These are phyloP conservation scores for Nettapus auritus DNA, from an alignment of 2,113 vertebrate genomes.

Conservation along the genomic window DNA sequence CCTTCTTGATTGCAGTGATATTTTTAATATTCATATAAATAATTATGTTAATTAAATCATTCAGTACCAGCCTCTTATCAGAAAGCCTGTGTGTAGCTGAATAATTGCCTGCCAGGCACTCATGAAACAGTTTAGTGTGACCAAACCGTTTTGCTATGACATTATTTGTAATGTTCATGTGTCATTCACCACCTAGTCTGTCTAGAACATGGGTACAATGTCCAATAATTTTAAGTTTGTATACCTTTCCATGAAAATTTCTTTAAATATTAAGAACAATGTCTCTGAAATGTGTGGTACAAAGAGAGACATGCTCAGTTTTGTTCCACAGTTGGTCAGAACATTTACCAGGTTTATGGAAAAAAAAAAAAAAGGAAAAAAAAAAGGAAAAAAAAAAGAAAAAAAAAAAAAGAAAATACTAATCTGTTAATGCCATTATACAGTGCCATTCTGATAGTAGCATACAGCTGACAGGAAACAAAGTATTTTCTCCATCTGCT, in stretches of 20 bases:
- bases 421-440: constrained; percentile 16
- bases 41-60: constrained; percentile 80
- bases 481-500: constrained; percentile 56
- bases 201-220: background rate
- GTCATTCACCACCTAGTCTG: background rate
- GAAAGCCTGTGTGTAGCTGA: constrained; percentile 52
- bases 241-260: background rate
- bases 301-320: background rate
- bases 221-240: background rate
- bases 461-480: constrained; percentile 17
- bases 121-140: constrained; percentile 18
- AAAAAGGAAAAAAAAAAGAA: too few species aligned
- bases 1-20: constrained; percentile 74
- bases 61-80: constrained; percentile 45
- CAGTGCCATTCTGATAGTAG: constrained; percentile 5
- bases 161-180: background rate
- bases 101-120: constrained; percentile 45
- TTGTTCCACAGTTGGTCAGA: background rate
- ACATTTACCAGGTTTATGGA: background rate
- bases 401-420: too few species aligned
- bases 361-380: too few species aligned
- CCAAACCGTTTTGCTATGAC: background rate
- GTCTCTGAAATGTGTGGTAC: background rate
- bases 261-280: background rate
- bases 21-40: constrained; percentile 75